A percentile compares a stretch with the other conserved stretches of the same genome.
Evolutionary conservation across 2,113 vertebrate genomes (phyloP).

Genomic region (Silurus meridionalis): DNA sequence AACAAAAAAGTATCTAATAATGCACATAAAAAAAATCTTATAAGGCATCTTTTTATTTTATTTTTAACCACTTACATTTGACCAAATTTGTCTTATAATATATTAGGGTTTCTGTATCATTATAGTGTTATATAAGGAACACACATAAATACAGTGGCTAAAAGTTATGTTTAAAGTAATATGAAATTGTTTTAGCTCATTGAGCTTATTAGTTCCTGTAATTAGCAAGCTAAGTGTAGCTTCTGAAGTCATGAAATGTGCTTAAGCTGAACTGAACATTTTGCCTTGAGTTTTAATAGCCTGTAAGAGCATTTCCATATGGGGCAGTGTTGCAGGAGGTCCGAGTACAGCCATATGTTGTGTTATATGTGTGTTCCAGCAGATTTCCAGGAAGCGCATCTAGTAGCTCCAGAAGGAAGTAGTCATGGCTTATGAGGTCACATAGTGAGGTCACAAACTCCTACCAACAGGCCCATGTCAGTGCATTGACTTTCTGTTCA

Average conservation of each 20-base stretch:
- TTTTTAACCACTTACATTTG: background rate
- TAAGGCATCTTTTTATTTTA: too few relatives aligned
- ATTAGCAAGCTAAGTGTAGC: conserved; percentile 13
- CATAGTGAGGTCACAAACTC: conserved; percentile 33
- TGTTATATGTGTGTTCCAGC: conserved; percentile 21
- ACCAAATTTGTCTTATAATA: background rate
- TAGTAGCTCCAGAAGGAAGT: conserved; percentile 18
- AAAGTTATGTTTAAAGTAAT: background rate
- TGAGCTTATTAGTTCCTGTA: background rate
- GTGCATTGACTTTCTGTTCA: background rate
- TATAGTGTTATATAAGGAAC: background rate
- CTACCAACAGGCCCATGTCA: background rate
- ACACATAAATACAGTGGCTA: background rate
- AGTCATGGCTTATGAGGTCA: conserved; percentile 31
- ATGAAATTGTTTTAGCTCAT: background rate
- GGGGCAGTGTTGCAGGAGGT: background rate
- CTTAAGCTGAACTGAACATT: background rate
- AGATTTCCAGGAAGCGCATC: conserved; percentile 12
- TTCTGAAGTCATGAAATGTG: background rate
- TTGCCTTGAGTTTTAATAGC: conserved; percentile 13
- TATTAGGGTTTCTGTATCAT: background rate
- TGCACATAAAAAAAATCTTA: background rate
- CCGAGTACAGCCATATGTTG: conserved; percentile 1
- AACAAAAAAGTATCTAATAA: background rate
- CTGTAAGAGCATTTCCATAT: conserved; percentile 34